These are phyloP conservation scores for Chelonia mydas DNA, from an alignment of 2,797 vertebrate genomes.

Conservation along the genomic window DNA sequence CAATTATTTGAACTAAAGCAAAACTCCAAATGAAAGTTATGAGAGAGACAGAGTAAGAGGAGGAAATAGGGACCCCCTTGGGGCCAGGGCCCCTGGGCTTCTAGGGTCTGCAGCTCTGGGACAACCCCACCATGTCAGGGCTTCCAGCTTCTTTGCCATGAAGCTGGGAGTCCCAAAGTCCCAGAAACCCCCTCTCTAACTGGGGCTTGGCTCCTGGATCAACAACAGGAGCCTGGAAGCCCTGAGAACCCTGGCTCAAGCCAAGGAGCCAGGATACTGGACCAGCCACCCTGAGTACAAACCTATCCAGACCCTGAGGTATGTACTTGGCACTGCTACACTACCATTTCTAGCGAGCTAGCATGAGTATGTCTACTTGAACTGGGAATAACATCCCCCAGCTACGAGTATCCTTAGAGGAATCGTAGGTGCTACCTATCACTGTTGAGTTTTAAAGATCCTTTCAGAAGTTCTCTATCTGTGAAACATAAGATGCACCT, in stretches of 20 bases:
- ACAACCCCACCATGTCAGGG: too few species aligned
- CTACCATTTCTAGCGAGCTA: not conserved
- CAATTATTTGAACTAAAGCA: not conserved
- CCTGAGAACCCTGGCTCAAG: too few species aligned
- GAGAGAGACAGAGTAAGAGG: not conserved
- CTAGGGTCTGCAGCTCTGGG: too few species aligned
- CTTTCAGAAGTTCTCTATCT: not conserved
- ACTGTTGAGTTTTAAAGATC: not conserved
- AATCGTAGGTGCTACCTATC: not conserved
- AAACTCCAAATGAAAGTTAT: not conserved
- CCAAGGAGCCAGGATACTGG: not conserved
- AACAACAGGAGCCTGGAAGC: not conserved
- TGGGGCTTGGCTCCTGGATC: not conserved
- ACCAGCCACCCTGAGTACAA: not conserved
- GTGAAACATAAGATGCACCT: not conserved
- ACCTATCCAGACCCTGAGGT: not conserved
- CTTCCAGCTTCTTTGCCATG: too few species aligned
- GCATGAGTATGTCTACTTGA: not conserved
- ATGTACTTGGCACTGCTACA: not conserved
- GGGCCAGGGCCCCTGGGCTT: too few species aligned
- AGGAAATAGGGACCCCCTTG: not conserved
- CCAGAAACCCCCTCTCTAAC: too few species aligned
- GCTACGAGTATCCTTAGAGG: not conserved
- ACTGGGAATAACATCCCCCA: not conserved
- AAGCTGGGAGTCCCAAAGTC: too few species aligned